These are phyloP conservation scores for Gymnogyps californianus DNA, from an alignment of 2,113 vertebrate genomes.

Conservation along the genomic window DNA sequence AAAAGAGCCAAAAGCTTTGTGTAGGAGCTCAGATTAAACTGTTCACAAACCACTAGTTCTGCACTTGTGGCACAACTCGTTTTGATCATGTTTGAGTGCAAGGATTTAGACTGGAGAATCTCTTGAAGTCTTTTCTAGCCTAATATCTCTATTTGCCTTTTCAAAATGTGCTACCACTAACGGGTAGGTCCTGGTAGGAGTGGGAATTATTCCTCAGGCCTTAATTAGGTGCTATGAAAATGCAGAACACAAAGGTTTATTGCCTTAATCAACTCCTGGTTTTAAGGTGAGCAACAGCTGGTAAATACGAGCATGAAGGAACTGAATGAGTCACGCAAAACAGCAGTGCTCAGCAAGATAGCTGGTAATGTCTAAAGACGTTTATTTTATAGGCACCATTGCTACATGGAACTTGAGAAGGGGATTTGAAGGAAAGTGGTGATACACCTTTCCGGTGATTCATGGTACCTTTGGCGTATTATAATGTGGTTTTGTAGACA, in stretches of 20 bases:
- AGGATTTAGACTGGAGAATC: background rate
- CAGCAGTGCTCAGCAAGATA: background rate
- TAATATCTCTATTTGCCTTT: background rate
- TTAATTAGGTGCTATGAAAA: background rate
- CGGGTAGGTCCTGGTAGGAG: background rate
- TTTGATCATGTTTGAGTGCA: background rate
- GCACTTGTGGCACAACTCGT: accelerated
- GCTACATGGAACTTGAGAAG: background rate
- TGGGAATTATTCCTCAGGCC: accelerated
- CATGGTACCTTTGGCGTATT: background rate
- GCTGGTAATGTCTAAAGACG: accelerated
- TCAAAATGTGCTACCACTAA: background rate
- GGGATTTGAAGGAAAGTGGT: background rate
- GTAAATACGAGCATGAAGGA: background rate
- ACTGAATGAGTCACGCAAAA: background rate
- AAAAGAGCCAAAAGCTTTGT: background rate
- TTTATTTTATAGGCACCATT: background rate
- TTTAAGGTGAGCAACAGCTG: background rate
- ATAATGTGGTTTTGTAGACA: background rate
- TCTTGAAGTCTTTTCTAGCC: background rate
- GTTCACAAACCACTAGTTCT: background rate
- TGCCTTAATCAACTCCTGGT: background rate
- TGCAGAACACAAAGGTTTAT: background rate
- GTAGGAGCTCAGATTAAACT: background rate
- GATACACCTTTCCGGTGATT: background rate